These are phyloP conservation scores for Patella ulyssiponensis DNA, from an alignment of 2,888 invertebrate genomes.

Conservation along the genomic window DNA sequence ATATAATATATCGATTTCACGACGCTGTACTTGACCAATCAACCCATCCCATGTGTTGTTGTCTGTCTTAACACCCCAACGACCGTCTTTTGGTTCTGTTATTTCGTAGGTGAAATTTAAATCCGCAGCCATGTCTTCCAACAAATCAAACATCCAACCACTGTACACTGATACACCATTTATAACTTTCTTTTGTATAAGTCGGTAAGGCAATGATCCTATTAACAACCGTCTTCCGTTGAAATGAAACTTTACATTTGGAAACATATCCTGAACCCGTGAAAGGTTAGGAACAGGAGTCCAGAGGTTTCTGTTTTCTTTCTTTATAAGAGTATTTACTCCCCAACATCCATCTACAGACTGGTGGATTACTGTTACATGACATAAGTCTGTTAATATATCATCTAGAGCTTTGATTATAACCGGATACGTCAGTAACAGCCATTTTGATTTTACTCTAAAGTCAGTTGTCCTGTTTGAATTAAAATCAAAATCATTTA, in stretches of 20 bases:
- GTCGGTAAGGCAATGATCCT: neutral
- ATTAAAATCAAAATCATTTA: no score
- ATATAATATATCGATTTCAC: conserved; percentile 12
- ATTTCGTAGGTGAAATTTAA: conserved; percentile 21
- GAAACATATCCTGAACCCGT: neutral
- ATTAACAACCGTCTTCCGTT: conserved; percentile 4
- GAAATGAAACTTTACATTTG: conserved; percentile 18
- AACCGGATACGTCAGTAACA: no score
- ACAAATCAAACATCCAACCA: conserved; percentile 13
- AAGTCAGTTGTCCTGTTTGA: no score
- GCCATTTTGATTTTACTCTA: no score
- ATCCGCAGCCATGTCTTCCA: neutral
- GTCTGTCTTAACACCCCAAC: conserved; percentile 5
- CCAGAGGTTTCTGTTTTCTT: neutral
- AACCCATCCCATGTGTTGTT: neutral
- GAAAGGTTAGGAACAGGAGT: neutral
- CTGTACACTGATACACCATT: conserved; percentile 11
- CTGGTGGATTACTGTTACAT: neutral
- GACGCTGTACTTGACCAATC: neutral
- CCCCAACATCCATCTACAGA: neutral
- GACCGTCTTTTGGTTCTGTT: conserved; percentile 1
- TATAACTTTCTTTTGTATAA: neutral
- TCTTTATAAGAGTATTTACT: neutral
- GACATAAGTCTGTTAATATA: neutral
- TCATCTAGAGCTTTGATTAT: no score